Evolutionary conservation across 2,113 vertebrate species (phyloP).

Genomic region (Eira barbara): DNA sequence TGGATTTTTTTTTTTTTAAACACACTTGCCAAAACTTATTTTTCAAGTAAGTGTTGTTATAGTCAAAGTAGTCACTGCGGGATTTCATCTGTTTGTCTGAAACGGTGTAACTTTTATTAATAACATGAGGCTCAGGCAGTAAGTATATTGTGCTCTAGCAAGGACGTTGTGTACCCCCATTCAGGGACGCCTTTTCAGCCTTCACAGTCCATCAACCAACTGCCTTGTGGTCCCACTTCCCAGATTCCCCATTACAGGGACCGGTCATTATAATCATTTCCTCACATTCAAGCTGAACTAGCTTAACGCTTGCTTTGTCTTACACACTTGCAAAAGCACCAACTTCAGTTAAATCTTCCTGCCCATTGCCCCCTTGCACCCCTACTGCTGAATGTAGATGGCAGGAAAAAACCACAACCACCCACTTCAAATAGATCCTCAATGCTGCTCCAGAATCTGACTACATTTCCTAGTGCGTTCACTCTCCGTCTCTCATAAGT

Average conservation of each 20-base stretch:
- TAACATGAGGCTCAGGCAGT: background rate
- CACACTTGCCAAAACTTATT: background rate
- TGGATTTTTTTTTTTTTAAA: background rate
- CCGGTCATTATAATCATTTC: background rate
- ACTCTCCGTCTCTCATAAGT: background rate
- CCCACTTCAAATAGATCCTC: background rate
- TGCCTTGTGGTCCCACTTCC: background rate
- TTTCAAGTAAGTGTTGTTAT: background rate
- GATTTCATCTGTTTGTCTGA: background rate
- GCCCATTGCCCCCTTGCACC: background rate
- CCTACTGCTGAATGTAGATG: background rate
- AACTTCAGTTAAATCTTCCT: background rate
- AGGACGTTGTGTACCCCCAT: background rate
- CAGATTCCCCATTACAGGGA: background rate
- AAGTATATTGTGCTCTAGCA: background rate
- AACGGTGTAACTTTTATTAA: background rate
- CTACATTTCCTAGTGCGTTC: background rate
- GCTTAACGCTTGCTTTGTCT: background rate
- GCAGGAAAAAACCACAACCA: background rate
- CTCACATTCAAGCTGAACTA: background rate
- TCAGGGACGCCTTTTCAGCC: background rate
- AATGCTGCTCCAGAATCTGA: background rate
- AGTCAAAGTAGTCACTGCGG: slow-evolving; percentile 1
- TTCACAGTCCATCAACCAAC: background rate
- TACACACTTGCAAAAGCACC: background rate